Evolutionary conservation across 2,888 invertebrate species (phyloP).

Genomic region (Macaria liturata): DNA sequence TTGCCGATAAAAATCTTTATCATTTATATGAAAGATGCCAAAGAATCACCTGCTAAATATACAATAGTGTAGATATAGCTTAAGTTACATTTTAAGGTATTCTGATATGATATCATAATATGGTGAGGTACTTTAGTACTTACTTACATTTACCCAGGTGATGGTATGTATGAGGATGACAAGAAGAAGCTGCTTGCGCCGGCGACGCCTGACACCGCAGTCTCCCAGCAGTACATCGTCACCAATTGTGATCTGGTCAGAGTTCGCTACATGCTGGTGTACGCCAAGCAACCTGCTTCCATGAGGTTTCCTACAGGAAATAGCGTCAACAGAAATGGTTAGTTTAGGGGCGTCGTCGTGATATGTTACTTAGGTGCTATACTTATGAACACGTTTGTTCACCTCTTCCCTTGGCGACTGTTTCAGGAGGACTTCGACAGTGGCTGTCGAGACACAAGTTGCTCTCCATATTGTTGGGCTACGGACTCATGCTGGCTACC

Average conservation of each 20-base stretch:
- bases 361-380: too few species aligned
- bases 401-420: too few species aligned
- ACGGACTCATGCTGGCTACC: constrained; percentile 84
- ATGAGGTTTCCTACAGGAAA: constrained; percentile 64
- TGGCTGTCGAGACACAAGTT: constrained; percentile 86
- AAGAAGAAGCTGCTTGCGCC: constrained; percentile 49
- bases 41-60: too few species aligned
- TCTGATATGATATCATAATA: too few species aligned
- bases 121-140: too few species aligned
- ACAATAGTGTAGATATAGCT: too few species aligned
- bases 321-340: constrained; percentile 61
- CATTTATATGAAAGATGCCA: too few species aligned
- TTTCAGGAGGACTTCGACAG: constrained; percentile 66
- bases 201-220: constrained; percentile 76
- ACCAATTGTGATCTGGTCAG: constrained; percentile 90
- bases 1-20: too few species aligned
- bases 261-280: constrained; percentile 89
- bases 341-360: constrained; percentile 4
- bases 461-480: constrained; percentile 84
- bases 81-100: too few species aligned
- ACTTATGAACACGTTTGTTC: too few species aligned
- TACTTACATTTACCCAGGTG: constrained; percentile 45
- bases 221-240: constrained; percentile 89
- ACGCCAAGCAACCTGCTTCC: constrained; percentile 78
- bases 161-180: constrained; percentile 57